Evolutionary conservation across 2,888 invertebrate genomes (phyloP).

Genomic region (Macropis europaea): DNA sequence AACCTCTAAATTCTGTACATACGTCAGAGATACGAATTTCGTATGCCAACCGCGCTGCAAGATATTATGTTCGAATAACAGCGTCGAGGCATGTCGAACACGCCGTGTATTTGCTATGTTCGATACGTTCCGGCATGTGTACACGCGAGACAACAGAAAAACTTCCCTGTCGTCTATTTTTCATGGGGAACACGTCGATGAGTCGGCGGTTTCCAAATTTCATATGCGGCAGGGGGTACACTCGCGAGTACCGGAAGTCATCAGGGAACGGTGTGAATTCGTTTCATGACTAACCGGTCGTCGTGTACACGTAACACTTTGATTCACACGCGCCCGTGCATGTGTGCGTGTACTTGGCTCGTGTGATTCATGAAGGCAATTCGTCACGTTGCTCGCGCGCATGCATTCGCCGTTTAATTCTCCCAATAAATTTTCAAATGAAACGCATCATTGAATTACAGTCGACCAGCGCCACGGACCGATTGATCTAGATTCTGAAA

Average conservation of each 20-base stretch:
- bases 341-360: not conserved
- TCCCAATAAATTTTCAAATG: slow-evolving; percentile 18
- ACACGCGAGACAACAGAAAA: too few relatives aligned
- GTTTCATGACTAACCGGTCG: slow-evolving; percentile 18
- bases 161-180: not conserved
- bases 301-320: slow-evolving; percentile 14
- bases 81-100: not conserved
- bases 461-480: not conserved
- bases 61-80: not conserved
- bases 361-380: slow-evolving; percentile 18
- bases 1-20: slow-evolving; percentile 1
- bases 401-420: not conserved
- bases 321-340: slow-evolving; percentile 15
- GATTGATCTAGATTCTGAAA: slow-evolving; percentile 8
- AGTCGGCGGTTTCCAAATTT: slow-evolving; percentile 19
- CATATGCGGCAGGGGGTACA: not conserved
- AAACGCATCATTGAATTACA: slow-evolving; percentile 21
- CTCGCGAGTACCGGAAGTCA: slow-evolving; percentile 25
- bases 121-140: too few relatives aligned
- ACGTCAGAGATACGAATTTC: not conserved
- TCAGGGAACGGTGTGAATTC: slow-evolving; percentile 16
- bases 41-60: not conserved
- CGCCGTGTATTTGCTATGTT: not conserved
- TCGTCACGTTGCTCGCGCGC: slow-evolving; percentile 23
- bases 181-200: not conserved